phyloP scores from a whole-genome alignment of 2,888 invertebrate genomes.

The Sericinus montela region DNA sequence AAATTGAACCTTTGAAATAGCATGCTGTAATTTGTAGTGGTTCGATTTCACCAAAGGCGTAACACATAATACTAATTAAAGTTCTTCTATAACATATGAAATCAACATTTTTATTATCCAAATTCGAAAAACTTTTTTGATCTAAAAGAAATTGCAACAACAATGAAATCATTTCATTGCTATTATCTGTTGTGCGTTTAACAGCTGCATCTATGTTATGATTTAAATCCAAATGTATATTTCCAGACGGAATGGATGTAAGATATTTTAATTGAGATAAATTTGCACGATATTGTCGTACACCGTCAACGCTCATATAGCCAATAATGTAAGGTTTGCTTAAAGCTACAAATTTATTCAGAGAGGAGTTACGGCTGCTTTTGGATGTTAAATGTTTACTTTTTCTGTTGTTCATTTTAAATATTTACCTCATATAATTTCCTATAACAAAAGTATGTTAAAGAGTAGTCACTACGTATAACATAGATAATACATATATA shows the following conservation, averaged over 20 bases:
- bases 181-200: conserved; percentile 37
- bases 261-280: conserved; percentile 38
- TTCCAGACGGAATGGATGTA: conserved; percentile 25
- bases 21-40: conserved; percentile 30
- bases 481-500: no score
- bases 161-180: conserved; percentile 35
- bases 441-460: no score
- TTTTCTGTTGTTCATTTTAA: no score
- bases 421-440: no score
- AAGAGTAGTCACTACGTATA: no score
- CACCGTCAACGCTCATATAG: conserved; percentile 39
- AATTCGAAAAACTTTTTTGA: conserved; percentile 22
- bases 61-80: conserved; percentile 37
- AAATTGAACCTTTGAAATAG: conserved; percentile 35
- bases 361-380: not conserved
- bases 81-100: conserved; percentile 38
- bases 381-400: not conserved
- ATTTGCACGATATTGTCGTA: conserved; percentile 31
- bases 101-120: conserved; percentile 18
- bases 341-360: not conserved
- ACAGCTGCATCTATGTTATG: conserved; percentile 34
- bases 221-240: conserved; percentile 30
- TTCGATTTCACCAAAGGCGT: conserved; percentile 25
- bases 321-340: conserved; percentile 25
- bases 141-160: conserved; percentile 33